Conservation (phyloP, 2,888 invertebrate species). For the Netelia virgata region DNA sequence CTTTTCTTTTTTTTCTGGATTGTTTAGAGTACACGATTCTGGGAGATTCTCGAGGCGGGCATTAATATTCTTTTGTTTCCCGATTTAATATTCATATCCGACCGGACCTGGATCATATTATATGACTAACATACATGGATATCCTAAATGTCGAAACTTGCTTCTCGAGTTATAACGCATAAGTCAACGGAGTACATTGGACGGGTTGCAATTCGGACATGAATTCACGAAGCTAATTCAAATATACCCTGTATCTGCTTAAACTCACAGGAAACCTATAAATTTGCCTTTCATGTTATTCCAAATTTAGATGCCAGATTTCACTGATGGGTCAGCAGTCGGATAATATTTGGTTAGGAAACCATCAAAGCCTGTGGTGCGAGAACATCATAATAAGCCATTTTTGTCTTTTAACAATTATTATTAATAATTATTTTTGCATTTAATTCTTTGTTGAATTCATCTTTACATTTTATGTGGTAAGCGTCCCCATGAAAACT, state of each 20-base stretch:
- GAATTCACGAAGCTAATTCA: neutral
- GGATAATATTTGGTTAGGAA: no score
- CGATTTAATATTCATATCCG: constrained; percentile 18
- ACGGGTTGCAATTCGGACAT: neutral
- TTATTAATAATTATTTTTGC: no score
- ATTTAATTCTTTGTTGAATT: no score
- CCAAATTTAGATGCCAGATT: no score
- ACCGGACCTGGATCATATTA: neutral
- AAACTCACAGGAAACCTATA: neutral
- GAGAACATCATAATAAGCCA: no score
- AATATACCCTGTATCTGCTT: neutral
- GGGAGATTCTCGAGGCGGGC: neutral
- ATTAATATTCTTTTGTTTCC: constrained; percentile 22
- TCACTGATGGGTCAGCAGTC: no score
- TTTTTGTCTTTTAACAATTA: no score
- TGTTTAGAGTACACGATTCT: neutral
- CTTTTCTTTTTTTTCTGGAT: neutral
- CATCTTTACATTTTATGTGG: no score
- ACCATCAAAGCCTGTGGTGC: no score
- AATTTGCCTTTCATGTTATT: no score
- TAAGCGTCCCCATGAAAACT: no score
- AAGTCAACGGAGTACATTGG: neutral
- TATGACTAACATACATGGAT: no score
- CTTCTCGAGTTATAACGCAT: neutral
- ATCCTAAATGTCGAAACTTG: constrained; percentile 6